Evolutionary conservation across 2,888 invertebrate genomes (phyloP).

Genomic region (Ennomos quercinarius): DNA sequence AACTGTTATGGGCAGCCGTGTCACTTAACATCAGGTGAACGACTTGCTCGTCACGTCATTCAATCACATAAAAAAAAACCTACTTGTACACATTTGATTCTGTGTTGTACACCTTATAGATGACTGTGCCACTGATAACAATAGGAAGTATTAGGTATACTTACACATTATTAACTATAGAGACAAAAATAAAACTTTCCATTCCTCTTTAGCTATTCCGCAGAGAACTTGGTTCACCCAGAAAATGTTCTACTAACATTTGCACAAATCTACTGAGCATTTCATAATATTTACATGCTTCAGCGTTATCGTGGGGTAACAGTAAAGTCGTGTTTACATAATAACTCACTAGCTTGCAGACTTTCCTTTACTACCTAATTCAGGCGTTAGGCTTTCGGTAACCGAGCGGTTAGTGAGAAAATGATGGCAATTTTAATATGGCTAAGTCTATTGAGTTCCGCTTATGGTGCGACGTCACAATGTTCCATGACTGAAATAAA

Average conservation of each 20-base stretch:
- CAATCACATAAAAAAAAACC: too few species aligned
- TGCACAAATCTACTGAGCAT: neutral
- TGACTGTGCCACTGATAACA: neutral
- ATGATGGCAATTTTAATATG: constrained; percentile 35
- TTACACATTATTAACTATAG: too few species aligned
- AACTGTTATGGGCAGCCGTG: too few species aligned
- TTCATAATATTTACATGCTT: constrained; percentile 23
- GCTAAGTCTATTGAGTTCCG: constrained; percentile 38
- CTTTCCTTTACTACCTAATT: neutral
- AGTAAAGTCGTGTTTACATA: constrained; percentile 19
- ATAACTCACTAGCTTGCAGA: constrained; percentile 3
- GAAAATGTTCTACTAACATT: too few species aligned
- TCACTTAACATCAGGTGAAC: too few species aligned
- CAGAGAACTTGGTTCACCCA: too few species aligned
- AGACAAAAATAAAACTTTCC: too few species aligned
- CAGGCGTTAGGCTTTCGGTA: neutral
- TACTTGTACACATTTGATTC: too few species aligned
- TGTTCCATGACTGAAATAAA: constrained; percentile 68
- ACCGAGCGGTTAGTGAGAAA: neutral
- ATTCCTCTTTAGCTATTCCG: too few species aligned
- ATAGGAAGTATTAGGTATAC: neutral
- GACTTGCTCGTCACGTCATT: too few species aligned
- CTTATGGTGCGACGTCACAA: constrained; percentile 47
- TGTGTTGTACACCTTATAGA: too few species aligned
- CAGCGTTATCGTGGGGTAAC: constrained; percentile 39